Conservation (phyloP, 2,888 invertebrate species). For the Oscheius sp. region DNA sequence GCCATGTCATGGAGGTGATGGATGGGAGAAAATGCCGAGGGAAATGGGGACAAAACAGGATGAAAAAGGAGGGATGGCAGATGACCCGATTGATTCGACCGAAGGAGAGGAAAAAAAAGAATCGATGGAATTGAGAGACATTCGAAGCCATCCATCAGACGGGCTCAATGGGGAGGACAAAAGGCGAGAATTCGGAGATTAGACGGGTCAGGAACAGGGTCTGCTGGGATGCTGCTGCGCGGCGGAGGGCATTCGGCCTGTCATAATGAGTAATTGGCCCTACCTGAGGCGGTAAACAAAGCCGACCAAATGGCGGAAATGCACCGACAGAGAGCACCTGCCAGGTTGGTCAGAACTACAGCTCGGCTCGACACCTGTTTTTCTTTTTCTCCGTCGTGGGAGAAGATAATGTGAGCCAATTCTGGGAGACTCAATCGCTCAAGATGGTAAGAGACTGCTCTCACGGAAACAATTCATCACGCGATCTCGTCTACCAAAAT, state of each 20-base stretch:
- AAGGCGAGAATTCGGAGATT: background rate
- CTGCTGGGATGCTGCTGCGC: background rate
- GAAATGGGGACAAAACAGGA: background rate
- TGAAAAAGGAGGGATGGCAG: no score
- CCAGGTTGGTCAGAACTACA: background rate
- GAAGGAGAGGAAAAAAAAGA: no score
- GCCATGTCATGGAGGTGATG: background rate
- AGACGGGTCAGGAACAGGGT: background rate
- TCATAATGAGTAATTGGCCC: conserved; percentile 28
- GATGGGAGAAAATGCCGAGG: background rate
- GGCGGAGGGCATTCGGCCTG: background rate
- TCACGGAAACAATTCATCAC: no score
- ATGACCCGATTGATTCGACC: background rate
- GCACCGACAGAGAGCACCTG: conserved; percentile 10
- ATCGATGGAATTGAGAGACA: conserved; percentile 3
- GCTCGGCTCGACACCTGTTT: no score
- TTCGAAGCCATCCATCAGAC: background rate
- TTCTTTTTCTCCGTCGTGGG: no score
- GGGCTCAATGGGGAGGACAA: background rate
- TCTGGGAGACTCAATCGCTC: no score
- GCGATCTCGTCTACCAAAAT: no score
- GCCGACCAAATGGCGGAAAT: conserved; percentile 6
- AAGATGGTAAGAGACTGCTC: no score
- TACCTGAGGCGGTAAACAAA: conserved; percentile 31
- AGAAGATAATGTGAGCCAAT: no score